Evolutionary conservation across 2,888 invertebrate genomes (phyloP), one percentile per base, ranked within the genome.

Genomic region (Leucophenga montana): DNA sequence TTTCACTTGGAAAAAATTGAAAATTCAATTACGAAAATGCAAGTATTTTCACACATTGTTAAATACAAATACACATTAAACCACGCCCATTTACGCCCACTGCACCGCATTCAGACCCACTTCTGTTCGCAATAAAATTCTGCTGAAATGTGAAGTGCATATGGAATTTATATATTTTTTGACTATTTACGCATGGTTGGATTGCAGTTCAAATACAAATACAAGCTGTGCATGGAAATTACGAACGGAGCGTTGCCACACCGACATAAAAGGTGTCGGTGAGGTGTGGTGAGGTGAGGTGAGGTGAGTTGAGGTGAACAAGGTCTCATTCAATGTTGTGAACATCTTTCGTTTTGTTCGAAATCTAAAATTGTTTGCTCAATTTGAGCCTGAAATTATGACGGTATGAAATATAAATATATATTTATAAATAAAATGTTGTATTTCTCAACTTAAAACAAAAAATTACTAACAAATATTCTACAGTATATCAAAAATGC

Each of bases 11-110:
- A 65, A 71, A 73, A 70, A 57, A 70, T 65, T 70, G 67, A 39
- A 73, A 75, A 73, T 78, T 82, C 77, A 82, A 82, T 79, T 81
- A 79, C 68, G 57, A 79, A 77, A 67, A 56, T 75, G 73, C 73
- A 77, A 77, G 73, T 74, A 73, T 70, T 81, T 83, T 79, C 75
- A 83, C 77, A 75, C 74, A 75, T 77, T 73, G 75, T 72, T 75
- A 69, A 81, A 78, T 78, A 72, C 69, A 68, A 72, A 77, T 13
- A 65, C 22, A 27, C 27, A 56, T 13, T 18, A 54, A 4, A 53
- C 22, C 39, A 56, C 5, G 18, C 54, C n/a, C n/a, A n/a, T n/a
- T n/a, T n/a, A 22, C 8, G 9, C 56, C 8, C 39, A 39, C 39
- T 11, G 8, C 9, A 8, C 3, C 9, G 8, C 39, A 39, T 39